Evolutionary conservation across 2,113 vertebrate genomes (phyloP).

Genomic region (Mungos mungo): DNA sequence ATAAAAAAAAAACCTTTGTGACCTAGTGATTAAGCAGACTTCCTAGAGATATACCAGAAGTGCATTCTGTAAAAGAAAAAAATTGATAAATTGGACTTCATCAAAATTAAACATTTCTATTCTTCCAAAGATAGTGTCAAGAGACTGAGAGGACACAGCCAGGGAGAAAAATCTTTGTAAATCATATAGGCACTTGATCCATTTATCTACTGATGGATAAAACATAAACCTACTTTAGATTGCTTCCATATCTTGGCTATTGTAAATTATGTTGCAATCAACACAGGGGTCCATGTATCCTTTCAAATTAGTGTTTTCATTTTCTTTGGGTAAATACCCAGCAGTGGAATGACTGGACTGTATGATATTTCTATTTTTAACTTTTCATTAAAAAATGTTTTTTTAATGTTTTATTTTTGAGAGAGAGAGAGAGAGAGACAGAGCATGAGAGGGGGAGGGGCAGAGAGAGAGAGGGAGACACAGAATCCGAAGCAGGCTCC

Average conservation of each 20-base stretch:
- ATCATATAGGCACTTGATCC: neutral
- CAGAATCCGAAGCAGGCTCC: too few relatives aligned
- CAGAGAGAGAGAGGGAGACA: too few relatives aligned
- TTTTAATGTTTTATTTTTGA: too few relatives aligned
- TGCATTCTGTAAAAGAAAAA: neutral
- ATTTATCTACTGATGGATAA: neutral
- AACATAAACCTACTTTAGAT: too few relatives aligned
- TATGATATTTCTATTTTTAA: neutral
- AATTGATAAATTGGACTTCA: neutral
- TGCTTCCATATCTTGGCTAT: neutral
- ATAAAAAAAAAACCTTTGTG: conserved; percentile 8
- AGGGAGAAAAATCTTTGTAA: conserved; percentile 11
- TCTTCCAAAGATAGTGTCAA: neutral
- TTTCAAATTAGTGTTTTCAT: neutral
- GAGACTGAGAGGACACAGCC: neutral
- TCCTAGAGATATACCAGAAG: neutral
- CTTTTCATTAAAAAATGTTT: neutral
- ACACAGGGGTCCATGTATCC: neutral
- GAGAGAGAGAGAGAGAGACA: too few relatives aligned
- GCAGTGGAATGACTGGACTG: neutral
- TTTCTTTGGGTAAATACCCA: neutral
- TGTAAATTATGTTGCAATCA: neutral
- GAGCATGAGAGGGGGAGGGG: too few relatives aligned
- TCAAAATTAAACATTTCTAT: conserved; percentile 12
- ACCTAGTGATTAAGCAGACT: neutral